phyloP scores from a whole-genome alignment of 2,888 invertebrate genomes.

The Pristionchus entomophagus region DNA sequence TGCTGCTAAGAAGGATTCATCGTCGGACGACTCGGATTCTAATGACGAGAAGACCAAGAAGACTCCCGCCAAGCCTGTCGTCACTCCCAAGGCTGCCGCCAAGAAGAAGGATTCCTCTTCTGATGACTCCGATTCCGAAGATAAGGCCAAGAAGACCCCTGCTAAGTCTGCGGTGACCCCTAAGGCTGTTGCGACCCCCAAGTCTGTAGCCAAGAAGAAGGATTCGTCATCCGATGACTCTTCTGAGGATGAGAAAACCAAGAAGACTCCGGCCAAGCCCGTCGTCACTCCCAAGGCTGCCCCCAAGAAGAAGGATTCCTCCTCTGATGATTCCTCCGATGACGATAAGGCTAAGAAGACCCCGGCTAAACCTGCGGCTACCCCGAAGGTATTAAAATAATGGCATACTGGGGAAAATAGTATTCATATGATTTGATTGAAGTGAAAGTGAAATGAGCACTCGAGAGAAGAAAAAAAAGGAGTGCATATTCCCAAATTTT shows the following conservation, averaged over 20 bases:
- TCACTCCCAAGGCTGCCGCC: conserved; percentile 44
- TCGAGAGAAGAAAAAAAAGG: no score
- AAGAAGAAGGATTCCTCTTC: conserved; percentile 46
- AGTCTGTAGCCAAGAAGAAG: conserved; percentile 53
- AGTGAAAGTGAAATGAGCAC: no score
- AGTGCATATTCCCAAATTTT: no score
- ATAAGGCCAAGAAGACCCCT: conserved; percentile 51
- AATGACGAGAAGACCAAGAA: conserved; percentile 54
- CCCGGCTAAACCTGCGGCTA: conserved; percentile 42
- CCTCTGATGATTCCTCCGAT: conserved; percentile 54
- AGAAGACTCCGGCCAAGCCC: conserved; percentile 48
- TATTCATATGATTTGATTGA: no score
- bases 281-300: conserved; percentile 40
- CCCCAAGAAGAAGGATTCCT: conserved; percentile 52
- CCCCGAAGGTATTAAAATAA: not conserved
- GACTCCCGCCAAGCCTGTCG: conserved; percentile 47
- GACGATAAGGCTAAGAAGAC: conserved; percentile 52
- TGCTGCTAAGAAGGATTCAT: conserved; percentile 48
- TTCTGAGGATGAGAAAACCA: conserved; percentile 56
- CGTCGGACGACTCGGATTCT: conserved; percentile 43
- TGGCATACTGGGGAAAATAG: no score
- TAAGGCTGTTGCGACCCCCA: not conserved
- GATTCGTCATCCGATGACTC: conserved; percentile 53
- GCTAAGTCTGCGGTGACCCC: conserved; percentile 46
- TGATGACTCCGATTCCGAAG: conserved; percentile 51